These are phyloP conservation scores for Lordiphosa clarofinis DNA, from an alignment of 1,140 invertebrate genomes.

Conservation along the genomic window DNA sequence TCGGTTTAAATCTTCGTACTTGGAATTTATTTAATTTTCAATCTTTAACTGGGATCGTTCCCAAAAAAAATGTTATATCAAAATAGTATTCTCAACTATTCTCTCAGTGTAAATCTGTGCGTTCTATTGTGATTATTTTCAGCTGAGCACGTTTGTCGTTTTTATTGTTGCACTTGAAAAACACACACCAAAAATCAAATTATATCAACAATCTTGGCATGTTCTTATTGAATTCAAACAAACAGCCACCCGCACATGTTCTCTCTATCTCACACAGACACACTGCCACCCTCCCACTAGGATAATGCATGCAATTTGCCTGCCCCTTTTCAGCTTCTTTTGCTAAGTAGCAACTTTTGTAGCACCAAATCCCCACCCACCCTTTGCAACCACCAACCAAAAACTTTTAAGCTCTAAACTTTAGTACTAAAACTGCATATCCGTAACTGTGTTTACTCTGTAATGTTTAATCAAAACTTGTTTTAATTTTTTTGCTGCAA, in stretches of 20 bases:
- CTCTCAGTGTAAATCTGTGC: no score
- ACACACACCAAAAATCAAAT: no score
- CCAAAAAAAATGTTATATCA: no score
- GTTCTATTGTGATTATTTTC: no score
- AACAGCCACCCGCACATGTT: constrained; percentile 10
- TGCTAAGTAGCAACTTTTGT: constrained; percentile 37
- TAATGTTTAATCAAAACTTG: constrained; percentile 20
- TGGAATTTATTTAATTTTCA: no score
- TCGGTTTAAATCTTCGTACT: no score
- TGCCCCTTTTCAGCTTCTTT: constrained; percentile 27
- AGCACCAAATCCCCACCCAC: constrained; percentile 5
- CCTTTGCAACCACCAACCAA: constrained; percentile 2
- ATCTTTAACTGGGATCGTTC: no score
- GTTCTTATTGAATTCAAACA: constrained; percentile 38
- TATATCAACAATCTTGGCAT: constrained; percentile 21
- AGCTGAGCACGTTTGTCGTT: no score
- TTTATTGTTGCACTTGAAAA: no score
- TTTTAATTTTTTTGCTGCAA: constrained; percentile 16
- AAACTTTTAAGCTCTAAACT: background rate
- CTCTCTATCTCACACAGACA: constrained; percentile 1
- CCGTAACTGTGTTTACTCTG: constrained; percentile 16
- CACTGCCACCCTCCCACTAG: constrained; percentile 10
- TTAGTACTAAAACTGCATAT: constrained; percentile 4
- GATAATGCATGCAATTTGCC: constrained; percentile 38
- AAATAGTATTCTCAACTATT: no score